Evolutionary conservation across 2,797 vertebrate species (phyloP), one percentile per base, ranked within the genome.

Genomic region (Pelobates cultripes): DNA sequence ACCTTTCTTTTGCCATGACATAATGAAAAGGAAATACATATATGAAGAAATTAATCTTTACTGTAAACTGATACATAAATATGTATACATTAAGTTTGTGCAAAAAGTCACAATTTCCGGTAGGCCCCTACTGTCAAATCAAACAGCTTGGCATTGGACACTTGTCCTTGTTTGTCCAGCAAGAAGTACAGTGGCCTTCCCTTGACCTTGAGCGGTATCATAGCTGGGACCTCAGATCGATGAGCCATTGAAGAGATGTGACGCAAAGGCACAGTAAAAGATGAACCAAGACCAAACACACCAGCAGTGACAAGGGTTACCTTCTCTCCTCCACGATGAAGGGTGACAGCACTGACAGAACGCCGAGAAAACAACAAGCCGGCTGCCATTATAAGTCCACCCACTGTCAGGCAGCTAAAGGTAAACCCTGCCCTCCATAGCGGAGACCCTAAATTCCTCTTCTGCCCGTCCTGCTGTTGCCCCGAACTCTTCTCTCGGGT

Each of bases 81-180:
- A 70, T 10, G 7, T 13, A 28, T 61, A 13, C 7, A 64, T 17
- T 17, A 68, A 17, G 7, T 66, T 44, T 43, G 55, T 28, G 15
- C 45, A 64, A 51, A 43, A 4, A 4, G 3, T 80, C 86, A 96
- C 68, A 97, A 1, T 7, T 88, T 86, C 17, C 96, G 90, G 77
- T 95, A 98, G 2, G 96, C 94, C 0, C 97, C 96, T 0, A 97
- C 94, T 4, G 96, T 97, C 73, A 88, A 42, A 17, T 98, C 96
- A 86, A 98, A 98, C 44, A 97, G 91, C 47, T 91, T 90, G 0
- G 86, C 69, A 43, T 97, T 95, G 81, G 90, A 94, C 5, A 97
- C 83, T 0, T 88, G 92, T 17, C 96, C 97, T 0, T 94, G 90
- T 78, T 95, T 96, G 90, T 97, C 96, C 88, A 98, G 73, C 13